Evolutionary conservation across 2,797 vertebrate genomes (phyloP).

Genomic region (Malurus leucopterus): DNA sequence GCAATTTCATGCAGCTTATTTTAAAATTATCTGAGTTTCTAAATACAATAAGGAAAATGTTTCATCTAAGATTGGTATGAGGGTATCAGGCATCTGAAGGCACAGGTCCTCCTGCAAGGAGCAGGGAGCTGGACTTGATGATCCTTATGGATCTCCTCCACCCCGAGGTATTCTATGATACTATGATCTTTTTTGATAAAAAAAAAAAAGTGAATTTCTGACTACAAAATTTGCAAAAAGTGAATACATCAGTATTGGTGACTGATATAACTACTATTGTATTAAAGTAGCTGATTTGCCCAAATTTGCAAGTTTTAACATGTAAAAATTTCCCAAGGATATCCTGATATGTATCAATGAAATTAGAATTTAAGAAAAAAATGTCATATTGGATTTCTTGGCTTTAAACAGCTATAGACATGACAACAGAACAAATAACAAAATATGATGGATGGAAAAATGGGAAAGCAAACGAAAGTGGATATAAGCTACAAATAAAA

Average conservation of each 20-base stretch:
- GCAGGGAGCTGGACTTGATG: background rate
- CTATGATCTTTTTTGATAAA: background rate
- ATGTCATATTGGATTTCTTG: background rate
- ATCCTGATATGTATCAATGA: background rate
- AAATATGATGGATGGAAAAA: background rate
- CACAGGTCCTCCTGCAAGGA: background rate
- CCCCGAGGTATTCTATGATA: accelerated
- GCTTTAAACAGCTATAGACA: background rate
- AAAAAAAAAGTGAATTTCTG: background rate
- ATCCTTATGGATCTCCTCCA: background rate
- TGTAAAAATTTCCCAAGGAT: background rate
- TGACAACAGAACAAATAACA: background rate
- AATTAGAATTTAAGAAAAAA: background rate
- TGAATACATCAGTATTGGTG: background rate
- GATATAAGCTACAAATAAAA: background rate
- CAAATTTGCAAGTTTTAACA: background rate
- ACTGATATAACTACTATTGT: background rate
- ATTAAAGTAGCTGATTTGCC: background rate
- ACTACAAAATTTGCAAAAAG: background rate
- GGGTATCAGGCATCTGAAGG: background rate
- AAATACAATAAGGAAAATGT: background rate
- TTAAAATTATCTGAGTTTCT: background rate
- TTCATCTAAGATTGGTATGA: background rate
- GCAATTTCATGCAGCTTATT: background rate
- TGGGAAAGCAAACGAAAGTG: background rate